Conservation (phyloP, 2,113 vertebrate genomes). For the Ceuthmochares aereus region DNA sequence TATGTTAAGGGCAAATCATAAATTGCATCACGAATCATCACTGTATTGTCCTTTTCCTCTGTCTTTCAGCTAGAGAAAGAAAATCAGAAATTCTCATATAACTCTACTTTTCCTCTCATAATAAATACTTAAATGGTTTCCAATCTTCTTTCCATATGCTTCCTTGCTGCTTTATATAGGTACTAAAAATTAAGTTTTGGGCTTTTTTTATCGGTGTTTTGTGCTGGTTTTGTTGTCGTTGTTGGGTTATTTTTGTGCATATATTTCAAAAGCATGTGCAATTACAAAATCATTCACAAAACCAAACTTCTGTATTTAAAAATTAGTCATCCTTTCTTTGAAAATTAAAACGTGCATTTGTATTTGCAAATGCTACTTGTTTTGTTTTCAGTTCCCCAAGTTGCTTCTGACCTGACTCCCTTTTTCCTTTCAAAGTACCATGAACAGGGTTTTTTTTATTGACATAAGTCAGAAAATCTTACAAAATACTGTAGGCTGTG, state of each 20-base stretch:
- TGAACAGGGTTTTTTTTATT: neutral
- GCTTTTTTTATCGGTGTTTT: neutral
- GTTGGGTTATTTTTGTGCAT: neutral
- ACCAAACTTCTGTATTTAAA: neutral
- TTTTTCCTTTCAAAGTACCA: neutral
- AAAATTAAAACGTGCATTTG: neutral
- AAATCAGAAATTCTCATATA: neutral
- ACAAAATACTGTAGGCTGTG: neutral
- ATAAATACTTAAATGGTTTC: neutral
- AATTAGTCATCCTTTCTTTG: neutral
- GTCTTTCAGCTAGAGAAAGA: neutral
- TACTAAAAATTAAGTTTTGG: neutral
- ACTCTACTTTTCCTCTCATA: neutral
- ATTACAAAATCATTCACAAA: neutral
- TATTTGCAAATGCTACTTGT: neutral
- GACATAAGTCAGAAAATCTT: neutral
- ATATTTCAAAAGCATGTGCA: neutral
- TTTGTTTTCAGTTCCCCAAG: neutral
- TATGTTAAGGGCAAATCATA: conserved; percentile 18
- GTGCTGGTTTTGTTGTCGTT: neutral
- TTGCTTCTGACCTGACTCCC: neutral
- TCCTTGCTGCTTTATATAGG: neutral
- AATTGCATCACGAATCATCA: neutral
- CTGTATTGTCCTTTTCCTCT: neutral
- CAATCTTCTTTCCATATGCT: neutral